Percentiles rank a stretch among this genome's conserved stretches.
Evolutionary conservation across 2,797 vertebrate species (phyloP).

Genomic region (Liasis olivaceus): DNA sequence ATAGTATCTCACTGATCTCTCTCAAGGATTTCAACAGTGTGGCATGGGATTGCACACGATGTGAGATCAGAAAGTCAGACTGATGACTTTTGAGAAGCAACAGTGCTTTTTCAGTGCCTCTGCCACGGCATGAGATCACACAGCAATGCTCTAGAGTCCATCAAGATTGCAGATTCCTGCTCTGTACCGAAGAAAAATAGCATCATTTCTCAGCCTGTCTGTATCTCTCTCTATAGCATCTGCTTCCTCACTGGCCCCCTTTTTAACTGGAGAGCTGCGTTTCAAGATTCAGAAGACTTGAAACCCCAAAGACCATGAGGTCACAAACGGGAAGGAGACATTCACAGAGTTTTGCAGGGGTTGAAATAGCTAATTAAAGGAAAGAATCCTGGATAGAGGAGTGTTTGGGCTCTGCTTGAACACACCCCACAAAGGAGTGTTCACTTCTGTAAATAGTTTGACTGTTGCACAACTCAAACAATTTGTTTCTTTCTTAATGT

Average conservation of each 20-base stretch:
- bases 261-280: not conserved
- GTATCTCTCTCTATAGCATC: not conserved
- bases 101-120: too few species aligned
- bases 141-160: not conserved
- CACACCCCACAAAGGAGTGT: not conserved
- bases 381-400: not conserved
- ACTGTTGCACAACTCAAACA: not conserved
- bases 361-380: not conserved
- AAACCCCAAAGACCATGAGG: not conserved
- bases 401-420: not conserved
- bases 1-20: not conserved
- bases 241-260: not conserved
- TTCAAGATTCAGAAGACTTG: not conserved
- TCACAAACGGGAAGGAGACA: not conserved
- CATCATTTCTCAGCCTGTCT: not conserved
- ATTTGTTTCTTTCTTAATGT: too few species aligned
- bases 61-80: not conserved
- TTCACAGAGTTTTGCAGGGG: not conserved
- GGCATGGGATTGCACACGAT: not conserved
- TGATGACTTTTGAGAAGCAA: not conserved
- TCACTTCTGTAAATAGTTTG: not conserved
- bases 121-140: not conserved
- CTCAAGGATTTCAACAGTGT: not conserved
- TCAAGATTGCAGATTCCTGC: too few species aligned
- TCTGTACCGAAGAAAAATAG: not conserved